Evolutionary conservation across 1,140 invertebrate species (phyloP).

Genomic region (Muscidifurax raptorellus): DNA sequence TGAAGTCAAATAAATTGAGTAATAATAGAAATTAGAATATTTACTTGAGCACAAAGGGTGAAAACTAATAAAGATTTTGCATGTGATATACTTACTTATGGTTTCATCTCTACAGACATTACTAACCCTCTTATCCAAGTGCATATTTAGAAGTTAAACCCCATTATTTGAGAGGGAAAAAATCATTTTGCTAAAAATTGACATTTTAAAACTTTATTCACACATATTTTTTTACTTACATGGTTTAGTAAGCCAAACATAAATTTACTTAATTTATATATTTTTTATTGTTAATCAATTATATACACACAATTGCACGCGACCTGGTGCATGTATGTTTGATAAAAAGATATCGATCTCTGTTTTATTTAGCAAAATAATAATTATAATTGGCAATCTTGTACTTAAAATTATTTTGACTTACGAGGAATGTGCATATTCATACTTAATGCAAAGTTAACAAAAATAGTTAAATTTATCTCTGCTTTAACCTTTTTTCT

Average conservation of each 20-base stretch:
- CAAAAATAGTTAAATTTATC: conserved; percentile 49
- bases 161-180: conserved; percentile 54
- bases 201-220: conserved; percentile 76
- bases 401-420: conserved; percentile 69
- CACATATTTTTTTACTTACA: conserved; percentile 75
- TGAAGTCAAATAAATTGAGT: not conserved
- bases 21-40: no score
- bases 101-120: no score
- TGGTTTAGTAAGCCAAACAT: conserved; percentile 74
- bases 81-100: no score
- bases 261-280: conserved; percentile 69
- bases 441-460: conserved; percentile 56
- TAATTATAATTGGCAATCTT: conserved; percentile 72
- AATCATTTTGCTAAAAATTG: conserved; percentile 61
- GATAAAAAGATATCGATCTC: conserved; percentile 41
- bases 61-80: no score
- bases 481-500: conserved; percentile 16
- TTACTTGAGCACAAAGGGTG: no score
- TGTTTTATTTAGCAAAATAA: conserved; percentile 59
- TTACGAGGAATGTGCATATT: conserved; percentile 73
- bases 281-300: conserved; percentile 52
- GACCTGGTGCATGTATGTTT: conserved; percentile 40
- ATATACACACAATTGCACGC: conserved; percentile 36
- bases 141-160: no score
- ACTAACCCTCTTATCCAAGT: no score